A percentile compares a stretch with the other conserved stretches of the same genome.
These are phyloP conservation scores for Drosophila oshimai DNA, from an alignment of 1,140 invertebrate species.

Conservation along the genomic window DNA sequence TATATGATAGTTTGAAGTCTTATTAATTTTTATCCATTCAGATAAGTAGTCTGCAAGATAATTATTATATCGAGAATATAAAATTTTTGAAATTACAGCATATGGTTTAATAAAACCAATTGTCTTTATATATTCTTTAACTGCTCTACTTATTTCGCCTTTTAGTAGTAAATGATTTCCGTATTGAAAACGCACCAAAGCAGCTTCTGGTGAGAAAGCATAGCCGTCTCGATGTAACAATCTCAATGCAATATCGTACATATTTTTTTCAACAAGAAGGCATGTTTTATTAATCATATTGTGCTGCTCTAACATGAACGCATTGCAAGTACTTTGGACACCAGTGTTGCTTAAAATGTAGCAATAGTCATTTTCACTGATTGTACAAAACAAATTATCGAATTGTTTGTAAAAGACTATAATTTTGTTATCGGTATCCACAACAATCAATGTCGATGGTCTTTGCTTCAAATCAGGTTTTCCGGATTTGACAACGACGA, in stretches of 20 bases:
- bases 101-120: constrained; percentile 55
- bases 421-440: constrained; percentile 59
- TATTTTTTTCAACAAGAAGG: constrained; percentile 31
- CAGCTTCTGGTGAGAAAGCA: constrained; percentile 6
- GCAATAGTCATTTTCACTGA: neutral
- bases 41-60: constrained; percentile 44
- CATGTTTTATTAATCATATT: constrained; percentile 21
- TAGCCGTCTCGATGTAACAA: constrained; percentile 32
- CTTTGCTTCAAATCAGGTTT: neutral
- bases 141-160: constrained; percentile 26
- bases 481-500: constrained; percentile 25
- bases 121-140: constrained; percentile 46
- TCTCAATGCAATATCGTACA: constrained; percentile 46
- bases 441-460: constrained; percentile 17
- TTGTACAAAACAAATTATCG: constrained; percentile 25
- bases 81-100: constrained; percentile 53
- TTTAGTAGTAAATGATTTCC: constrained; percentile 55
- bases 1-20: constrained; percentile 1
- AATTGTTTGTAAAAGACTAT: constrained; percentile 52
- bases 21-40: constrained; percentile 14
- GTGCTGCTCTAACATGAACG: constrained; percentile 27
- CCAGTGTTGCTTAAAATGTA: constrained; percentile 35
- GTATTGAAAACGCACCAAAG: constrained; percentile 36
- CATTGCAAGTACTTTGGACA: neutral
- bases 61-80: constrained; percentile 39